A percentile compares a stretch with the other conserved stretches of the same genome.
Conservation (phyloP, 1,140 invertebrate genomes). For the Heliconius himera region DNA sequence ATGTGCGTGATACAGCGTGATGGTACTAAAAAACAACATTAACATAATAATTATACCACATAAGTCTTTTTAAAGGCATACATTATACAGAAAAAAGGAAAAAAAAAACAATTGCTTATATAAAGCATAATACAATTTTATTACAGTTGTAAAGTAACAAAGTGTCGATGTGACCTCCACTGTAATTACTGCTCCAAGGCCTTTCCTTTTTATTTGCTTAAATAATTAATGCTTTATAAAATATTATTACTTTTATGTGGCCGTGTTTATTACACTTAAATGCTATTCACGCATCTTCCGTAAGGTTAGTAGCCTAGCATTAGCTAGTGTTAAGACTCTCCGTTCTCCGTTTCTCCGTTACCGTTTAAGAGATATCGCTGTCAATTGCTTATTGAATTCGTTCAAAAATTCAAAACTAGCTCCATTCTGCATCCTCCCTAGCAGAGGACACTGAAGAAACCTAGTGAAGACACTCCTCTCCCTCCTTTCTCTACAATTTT, state of each 20-base stretch:
- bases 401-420: too few species aligned
- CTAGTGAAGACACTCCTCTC: too few species aligned
- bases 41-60: too few species aligned
- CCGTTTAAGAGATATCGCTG: neutral
- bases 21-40: too few species aligned
- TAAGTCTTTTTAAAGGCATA: neutral
- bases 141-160: conserved; percentile 2
- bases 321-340: too few species aligned
- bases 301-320: neutral
- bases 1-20: too few species aligned
- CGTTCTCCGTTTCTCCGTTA: too few species aligned
- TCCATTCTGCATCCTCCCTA: too few species aligned
- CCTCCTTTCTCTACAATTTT: too few species aligned
- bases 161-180: conserved; percentile 9
- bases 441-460: too few species aligned
- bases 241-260: neutral
- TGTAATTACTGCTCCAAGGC: neutral
- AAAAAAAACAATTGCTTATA: neutral
- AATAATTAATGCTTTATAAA: conserved; percentile 4
- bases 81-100: neutral
- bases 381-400: too few species aligned
- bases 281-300: neutral
- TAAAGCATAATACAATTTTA: conserved; percentile 8
- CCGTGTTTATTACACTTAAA: neutral
- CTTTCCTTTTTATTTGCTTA: conserved; percentile 13